A percentile compares a stretch with the other conserved stretches of the same genome.
These are phyloP conservation scores for Calcarius ornatus DNA, from an alignment of 2,113 vertebrate species.

Conservation along the genomic window DNA sequence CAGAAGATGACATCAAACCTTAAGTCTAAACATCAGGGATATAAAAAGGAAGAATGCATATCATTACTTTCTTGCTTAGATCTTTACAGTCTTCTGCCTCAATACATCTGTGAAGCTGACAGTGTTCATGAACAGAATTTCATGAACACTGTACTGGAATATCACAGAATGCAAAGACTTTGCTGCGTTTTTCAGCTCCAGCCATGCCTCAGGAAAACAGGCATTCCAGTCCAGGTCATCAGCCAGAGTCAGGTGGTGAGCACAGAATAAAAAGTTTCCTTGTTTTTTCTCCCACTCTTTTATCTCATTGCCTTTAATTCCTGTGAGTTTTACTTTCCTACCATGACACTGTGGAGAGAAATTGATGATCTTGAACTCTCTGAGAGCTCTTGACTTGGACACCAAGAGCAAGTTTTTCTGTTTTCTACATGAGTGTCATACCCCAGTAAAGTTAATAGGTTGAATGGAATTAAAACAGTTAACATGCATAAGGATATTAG, in stretches of 20 bases:
- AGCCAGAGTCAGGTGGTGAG: not conserved
- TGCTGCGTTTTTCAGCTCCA: not conserved
- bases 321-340: not conserved
- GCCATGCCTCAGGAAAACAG: not conserved
- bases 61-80: not conserved
- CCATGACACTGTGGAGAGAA: not conserved
- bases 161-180: not conserved
- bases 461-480: not conserved
- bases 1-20: not conserved
- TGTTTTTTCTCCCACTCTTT: not conserved
- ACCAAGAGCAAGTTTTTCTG: not conserved
- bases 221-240: not conserved
- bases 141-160: not conserved
- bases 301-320: not conserved
- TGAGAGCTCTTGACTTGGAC: accelerated
- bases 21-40: not conserved
- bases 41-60: not conserved
- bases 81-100: not conserved
- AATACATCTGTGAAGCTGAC: not conserved
- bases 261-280: not conserved
- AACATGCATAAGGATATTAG: not conserved
- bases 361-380: not conserved
- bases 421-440: not conserved
- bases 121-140: too few relatives aligned
- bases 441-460: not conserved